Percentiles rank a stretch among this genome's conserved stretches.
phyloP scores from a whole-genome alignment of 2,797 vertebrate species.

The Amphiprion clarkii region DNA sequence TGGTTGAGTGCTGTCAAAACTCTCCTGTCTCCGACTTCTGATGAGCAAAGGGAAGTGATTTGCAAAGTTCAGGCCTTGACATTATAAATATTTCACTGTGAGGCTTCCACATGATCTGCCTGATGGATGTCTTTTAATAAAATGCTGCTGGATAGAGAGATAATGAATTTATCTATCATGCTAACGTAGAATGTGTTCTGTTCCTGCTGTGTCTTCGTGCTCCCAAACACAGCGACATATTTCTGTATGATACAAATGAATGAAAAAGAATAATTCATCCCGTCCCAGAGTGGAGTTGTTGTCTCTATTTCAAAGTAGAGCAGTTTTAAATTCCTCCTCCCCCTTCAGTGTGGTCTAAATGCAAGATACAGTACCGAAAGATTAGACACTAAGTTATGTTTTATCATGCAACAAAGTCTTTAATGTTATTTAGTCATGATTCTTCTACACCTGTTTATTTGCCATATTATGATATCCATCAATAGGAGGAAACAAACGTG shows the following conservation, averaged over 20 bases:
- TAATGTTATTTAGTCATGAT: too few relatives aligned
- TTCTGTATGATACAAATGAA: not conserved
- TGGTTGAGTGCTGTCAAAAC: constrained; percentile 18
- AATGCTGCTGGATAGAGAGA: not conserved
- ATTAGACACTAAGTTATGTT: not conserved
- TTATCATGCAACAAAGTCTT: not conserved
- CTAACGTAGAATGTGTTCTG: not conserved
- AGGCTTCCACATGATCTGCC: not conserved
- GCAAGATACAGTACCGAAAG: too few relatives aligned
- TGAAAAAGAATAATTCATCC: not conserved
- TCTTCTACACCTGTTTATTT: too few relatives aligned
- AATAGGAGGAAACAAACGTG: too few relatives aligned
- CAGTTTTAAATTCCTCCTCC: not conserved
- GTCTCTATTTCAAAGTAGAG: not conserved
- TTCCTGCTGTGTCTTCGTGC: not conserved
- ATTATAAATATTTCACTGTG: not conserved
- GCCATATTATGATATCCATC: too few relatives aligned
- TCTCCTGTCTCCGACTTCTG: constrained; percentile 1
- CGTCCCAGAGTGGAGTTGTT: not conserved
- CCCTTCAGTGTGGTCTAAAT: too few relatives aligned
- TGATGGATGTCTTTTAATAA: not conserved
- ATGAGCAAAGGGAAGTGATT: constrained; percentile 25
- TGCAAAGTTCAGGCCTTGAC: constrained; percentile 28
- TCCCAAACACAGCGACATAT: not conserved
- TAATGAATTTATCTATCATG: constrained; percentile 1